Percentiles rank a stretch among this genome's conserved stretches.
phyloP scores from a whole-genome alignment of 2,888 invertebrate species.

The Eupithecia inturbata region DNA sequence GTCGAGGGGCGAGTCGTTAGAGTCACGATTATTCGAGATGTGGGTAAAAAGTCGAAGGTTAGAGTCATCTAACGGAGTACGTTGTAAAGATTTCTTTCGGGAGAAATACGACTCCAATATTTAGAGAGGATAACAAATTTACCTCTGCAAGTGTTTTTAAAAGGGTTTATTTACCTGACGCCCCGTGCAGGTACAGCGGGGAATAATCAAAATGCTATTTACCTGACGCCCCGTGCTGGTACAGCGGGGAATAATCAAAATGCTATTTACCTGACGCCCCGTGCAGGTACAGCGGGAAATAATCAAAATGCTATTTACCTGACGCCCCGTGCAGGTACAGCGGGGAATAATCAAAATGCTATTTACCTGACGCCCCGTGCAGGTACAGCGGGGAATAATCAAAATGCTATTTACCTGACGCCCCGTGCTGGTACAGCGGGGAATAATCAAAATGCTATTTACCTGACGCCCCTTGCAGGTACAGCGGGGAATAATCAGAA shows the following conservation, averaged over 20 bases:
- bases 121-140: neutral
- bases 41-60: slow-evolving; percentile 25
- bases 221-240: no score
- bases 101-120: neutral
- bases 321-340: neutral
- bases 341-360: no score
- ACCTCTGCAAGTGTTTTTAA: neutral
- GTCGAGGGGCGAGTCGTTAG: slow-evolving; percentile 27
- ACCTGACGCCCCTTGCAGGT: no score
- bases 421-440: no score
- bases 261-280: no score
- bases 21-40: slow-evolving; percentile 34
- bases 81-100: slow-evolving; percentile 7
- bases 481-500: neutral
- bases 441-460: no score
- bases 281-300: no score
- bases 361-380: no score
- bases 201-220: no score
- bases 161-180: neutral
- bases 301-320: neutral
- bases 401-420: neutral
- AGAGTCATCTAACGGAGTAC: neutral
- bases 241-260: neutral
- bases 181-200: no score
- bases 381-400: neutral